phyloP scores from a whole-genome alignment of 2,113 vertebrate species.

The Percopsis transmontana region DNA sequence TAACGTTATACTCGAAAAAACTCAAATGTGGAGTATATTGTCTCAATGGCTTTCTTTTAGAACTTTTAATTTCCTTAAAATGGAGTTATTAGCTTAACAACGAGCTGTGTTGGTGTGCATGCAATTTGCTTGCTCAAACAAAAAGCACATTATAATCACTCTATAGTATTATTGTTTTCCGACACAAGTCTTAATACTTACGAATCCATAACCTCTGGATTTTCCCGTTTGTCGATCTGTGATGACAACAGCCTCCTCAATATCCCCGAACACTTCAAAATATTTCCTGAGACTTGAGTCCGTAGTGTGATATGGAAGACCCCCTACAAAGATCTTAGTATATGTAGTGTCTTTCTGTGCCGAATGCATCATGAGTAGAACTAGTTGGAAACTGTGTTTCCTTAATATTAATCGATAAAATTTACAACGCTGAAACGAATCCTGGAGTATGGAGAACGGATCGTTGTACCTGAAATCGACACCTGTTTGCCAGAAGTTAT shows the following conservation, averaged over 20 bases:
- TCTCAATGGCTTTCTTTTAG: no score
- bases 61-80: no score
- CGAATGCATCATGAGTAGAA: slow-evolving; percentile 85
- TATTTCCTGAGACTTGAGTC: slow-evolving; percentile 97
- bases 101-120: slow-evolving; percentile 7
- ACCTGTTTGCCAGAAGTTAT: slow-evolving; percentile 64
- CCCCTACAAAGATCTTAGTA: slow-evolving; percentile 98
- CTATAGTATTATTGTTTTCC: no score
- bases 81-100: no score
- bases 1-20: no score
- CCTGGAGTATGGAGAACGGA: background rate
- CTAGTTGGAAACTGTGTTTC: slow-evolving; percentile 22
- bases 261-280: slow-evolving; percentile 97
- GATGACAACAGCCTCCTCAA: slow-evolving; percentile 97
- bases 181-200: slow-evolving; percentile 78
- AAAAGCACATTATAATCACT: background rate
- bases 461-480: slow-evolving; percentile 27
- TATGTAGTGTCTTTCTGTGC: slow-evolving; percentile 98
- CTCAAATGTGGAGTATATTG: no score
- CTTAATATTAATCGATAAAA: background rate
- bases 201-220: slow-evolving; percentile 96
- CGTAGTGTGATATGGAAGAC: slow-evolving; percentile 95
- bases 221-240: slow-evolving; percentile 97
- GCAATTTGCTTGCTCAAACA: background rate
- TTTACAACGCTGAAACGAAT: background rate